These are phyloP conservation scores for Salvelinus fontinalis DNA, from an alignment of 2,113 vertebrate genomes.

Conservation along the genomic window DNA sequence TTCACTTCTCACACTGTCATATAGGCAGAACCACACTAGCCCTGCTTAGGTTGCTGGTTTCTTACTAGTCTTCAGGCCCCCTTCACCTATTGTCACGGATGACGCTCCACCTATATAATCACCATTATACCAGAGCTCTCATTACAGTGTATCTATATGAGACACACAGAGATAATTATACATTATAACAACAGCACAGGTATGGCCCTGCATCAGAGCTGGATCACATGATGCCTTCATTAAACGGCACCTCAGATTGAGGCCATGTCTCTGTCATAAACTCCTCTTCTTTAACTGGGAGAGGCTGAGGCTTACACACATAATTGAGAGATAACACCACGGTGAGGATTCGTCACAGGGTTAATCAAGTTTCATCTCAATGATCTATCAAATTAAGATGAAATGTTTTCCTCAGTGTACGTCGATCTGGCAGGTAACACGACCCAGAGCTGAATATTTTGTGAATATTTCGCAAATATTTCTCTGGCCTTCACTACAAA, in stretches of 20 bases:
- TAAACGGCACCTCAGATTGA: slow-evolving; percentile 40
- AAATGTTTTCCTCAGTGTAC: no score
- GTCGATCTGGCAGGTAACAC: not conserved
- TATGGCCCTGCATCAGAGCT: slow-evolving; percentile 1
- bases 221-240: no score
- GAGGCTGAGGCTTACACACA: slow-evolving; percentile 1
- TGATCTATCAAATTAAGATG: no score
- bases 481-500: no score
- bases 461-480: not conserved
- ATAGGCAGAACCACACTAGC: not conserved
- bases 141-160: slow-evolving; percentile 28
- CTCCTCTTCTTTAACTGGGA: slow-evolving; percentile 37
- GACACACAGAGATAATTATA: slow-evolving; percentile 19
- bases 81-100: not conserved
- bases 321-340: not conserved
- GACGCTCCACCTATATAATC: slow-evolving; percentile 7
- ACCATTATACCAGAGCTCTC: slow-evolving; percentile 19
- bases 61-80: not conserved
- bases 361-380: no score
- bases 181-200: slow-evolving; percentile 25
- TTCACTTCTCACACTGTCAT: not conserved
- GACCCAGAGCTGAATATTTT: not conserved
- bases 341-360: no score
- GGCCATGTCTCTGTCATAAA: slow-evolving; percentile 28
- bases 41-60: not conserved